Conservation (phyloP, 2,888 invertebrate genomes). For the Ormyrus thymus region DNA sequence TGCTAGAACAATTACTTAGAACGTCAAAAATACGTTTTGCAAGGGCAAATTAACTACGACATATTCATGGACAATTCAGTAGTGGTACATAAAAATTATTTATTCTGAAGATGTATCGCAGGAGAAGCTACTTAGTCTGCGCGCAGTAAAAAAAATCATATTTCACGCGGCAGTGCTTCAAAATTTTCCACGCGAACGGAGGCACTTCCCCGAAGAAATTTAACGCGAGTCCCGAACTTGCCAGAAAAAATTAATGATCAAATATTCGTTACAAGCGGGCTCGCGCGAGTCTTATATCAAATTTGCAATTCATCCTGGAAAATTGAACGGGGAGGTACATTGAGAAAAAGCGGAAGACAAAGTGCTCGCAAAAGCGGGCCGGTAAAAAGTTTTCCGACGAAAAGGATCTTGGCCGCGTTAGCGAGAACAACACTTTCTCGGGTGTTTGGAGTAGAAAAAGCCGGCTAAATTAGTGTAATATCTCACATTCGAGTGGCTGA, state of each 20-base stretch:
- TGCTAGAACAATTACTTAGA: too few relatives aligned
- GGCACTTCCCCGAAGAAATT: too few relatives aligned
- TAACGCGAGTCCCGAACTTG: neutral
- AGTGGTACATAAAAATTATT: too few relatives aligned
- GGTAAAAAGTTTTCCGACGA: neutral
- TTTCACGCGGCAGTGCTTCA: too few relatives aligned
- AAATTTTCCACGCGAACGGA: too few relatives aligned
- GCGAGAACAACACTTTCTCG: neutral
- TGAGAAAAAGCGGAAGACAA: neutral
- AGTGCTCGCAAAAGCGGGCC: neutral
- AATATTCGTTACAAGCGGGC: neutral
- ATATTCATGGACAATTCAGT: too few relatives aligned
- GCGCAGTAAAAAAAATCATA: too few relatives aligned
- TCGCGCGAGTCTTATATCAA: neutral
- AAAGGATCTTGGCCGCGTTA: neutral
- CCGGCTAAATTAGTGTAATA: conserved; percentile 7
- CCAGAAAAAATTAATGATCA: neutral
- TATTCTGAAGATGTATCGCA: too few relatives aligned
- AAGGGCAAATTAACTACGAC: too few relatives aligned
- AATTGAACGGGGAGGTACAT: neutral
- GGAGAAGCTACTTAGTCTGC: too few relatives aligned
- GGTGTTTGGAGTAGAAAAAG: neutral
- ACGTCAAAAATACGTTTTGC: too few relatives aligned
- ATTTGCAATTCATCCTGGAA: conserved; percentile 9
- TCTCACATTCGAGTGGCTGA: too few relatives aligned